A percentile compares a stretch with the other conserved stretches of the same genome.
These are phyloP conservation scores for Sardinella longiceps DNA, from an alignment of 2,797 vertebrate species.

Conservation along the genomic window DNA sequence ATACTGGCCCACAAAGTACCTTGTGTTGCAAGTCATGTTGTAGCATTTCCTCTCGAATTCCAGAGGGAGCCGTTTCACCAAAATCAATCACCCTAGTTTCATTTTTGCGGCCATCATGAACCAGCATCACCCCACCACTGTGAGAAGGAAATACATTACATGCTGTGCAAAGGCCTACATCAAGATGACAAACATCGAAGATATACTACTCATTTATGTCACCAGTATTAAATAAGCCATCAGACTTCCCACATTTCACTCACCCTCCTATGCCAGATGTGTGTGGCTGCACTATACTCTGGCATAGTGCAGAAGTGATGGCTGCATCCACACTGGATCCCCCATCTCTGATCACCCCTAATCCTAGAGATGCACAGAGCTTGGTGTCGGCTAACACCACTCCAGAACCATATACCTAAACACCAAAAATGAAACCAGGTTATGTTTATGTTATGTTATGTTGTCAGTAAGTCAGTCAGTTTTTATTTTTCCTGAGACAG, in stretches of 20 bases:
- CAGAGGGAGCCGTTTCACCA: constrained; percentile 80
- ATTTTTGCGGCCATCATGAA: constrained; percentile 83
- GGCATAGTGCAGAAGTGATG: constrained; percentile 78
- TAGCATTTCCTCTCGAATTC: constrained; percentile 72
- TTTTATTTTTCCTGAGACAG: too few relatives aligned
- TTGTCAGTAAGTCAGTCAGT: not conserved
- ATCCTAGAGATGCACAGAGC: constrained; percentile 76
- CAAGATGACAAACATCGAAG: not conserved
- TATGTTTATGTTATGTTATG: too few relatives aligned
- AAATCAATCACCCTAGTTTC: constrained; percentile 83
- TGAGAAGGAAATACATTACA: constrained; percentile 17
- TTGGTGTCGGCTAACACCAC: constrained; percentile 79
- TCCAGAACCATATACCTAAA: constrained; percentile 76
- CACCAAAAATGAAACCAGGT: not conserved
- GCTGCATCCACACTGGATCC: constrained; percentile 88
- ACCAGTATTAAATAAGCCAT: not conserved
- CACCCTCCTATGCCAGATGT: constrained; percentile 87
- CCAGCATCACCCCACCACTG: constrained; percentile 88
- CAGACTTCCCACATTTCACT: constrained; percentile 58
- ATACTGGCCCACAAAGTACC: constrained; percentile 58
- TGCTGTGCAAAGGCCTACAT: too few relatives aligned
- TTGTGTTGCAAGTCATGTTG: constrained; percentile 72
- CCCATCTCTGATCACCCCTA: constrained; percentile 73
- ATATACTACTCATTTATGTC: not conserved
- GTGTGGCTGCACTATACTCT: constrained; percentile 83